Conservation (phyloP, 2,113 vertebrate species). For the Chitala chitala region DNA sequence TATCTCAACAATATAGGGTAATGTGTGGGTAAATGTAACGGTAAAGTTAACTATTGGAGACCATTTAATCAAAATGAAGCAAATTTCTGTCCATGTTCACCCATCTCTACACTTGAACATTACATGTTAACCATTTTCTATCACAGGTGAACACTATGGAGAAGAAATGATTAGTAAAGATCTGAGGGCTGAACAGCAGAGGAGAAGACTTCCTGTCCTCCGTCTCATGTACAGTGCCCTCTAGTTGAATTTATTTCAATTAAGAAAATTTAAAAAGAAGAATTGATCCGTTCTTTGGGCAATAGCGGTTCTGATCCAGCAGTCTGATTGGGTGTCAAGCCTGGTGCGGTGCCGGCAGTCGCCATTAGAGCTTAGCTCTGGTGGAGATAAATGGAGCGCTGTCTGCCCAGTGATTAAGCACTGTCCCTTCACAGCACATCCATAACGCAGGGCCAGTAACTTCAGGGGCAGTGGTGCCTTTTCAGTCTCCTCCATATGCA, state of each 20-base stretch:
- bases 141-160: neutral
- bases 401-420: conserved; percentile 2
- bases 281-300: neutral
- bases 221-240: neutral
- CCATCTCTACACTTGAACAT: too few relatives aligned
- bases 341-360: neutral
- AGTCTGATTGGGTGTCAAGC: neutral
- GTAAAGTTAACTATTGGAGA: too few relatives aligned
- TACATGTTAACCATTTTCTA: too few relatives aligned
- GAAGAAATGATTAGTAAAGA: neutral
- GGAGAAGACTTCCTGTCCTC: neutral
- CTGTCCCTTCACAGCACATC: neutral
- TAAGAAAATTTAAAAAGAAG: neutral
- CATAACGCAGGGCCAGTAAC: neutral
- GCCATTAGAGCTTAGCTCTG: neutral
- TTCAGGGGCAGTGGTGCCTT: neutral
- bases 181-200: neutral
- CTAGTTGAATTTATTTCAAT: neutral
- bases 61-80: too few relatives aligned
- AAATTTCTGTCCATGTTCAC: too few relatives aligned
- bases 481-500: neutral
- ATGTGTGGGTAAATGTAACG: too few relatives aligned
- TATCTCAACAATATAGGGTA: too few relatives aligned
- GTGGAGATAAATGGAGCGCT: neutral
- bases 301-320: neutral